Base-by-base conservation (phyloP, 2,888 invertebrate genomes). In the Drosophila neotestacea region DNA sequence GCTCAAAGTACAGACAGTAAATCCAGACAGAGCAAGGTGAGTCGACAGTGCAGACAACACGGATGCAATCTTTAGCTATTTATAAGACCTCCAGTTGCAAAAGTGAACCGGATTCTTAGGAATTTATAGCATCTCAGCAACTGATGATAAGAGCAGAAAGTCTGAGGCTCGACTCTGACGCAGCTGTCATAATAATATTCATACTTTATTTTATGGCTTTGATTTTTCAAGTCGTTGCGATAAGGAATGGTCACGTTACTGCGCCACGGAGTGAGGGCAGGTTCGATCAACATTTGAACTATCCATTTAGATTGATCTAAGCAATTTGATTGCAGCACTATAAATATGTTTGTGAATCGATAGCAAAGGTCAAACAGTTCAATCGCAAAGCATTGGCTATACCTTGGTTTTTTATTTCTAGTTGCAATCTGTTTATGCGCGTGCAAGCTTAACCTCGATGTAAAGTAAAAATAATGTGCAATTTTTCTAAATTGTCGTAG, bases 21-120 rank as follows among this genome's bases (percentile, higher is more conserved):
- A 28, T 4, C 44, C 32, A 59, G 58, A 30, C 58, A 41, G 27
- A n/a, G 6, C 11, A 56, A 60, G 44, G 50, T 63, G 46, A 64
- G 11, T 27, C 32, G 16, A 9, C 13, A 47, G 27, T 51, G 74
- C 55, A 65, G 44, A 52, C 59, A 62, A 68, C 16, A 13, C 67
- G 75, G 77, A 76, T 76, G 68, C 77, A 72, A 55, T 32, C 39
- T 7, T 13, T 13, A 38, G 38, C 41, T 70, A 10, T 36, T 47
- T 55, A 36, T 36, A 27, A 51, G 30, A 64, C 42, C 50, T 63
- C 22, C 32, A 51, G 51, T 30, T 55, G 28, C 11, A 48, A 48
- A n/a, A 13, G 16, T 62, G 68, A 76, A 76, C 76, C 76, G 76
- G 76, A 76, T 76, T 76, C 55, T 11, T 36, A 13, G 32, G 7